Evolutionary conservation across 2,797 vertebrate species (phyloP), one percentile per base, ranked within the genome.

Genomic region (Phylloscopus collybita): DNA sequence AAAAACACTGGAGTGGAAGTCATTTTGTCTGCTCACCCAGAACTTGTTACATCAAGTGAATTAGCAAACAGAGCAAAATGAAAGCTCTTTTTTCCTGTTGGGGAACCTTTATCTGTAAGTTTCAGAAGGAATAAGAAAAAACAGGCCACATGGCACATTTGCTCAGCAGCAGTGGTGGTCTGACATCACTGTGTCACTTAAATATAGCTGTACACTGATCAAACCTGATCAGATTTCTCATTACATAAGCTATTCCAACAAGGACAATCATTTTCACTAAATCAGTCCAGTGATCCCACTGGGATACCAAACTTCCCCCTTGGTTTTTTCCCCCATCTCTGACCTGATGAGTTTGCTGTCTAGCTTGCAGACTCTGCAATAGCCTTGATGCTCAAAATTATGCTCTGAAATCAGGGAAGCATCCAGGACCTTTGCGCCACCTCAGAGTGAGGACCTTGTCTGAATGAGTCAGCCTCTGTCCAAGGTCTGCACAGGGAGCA

Each of bases 11-110:
- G 25, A 84, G 12, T 30, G 22, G 53, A 95, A 90, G 67, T 29
- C 1, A 40, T 92, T 94, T 61, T 91, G 66, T 34, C 79, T 78
- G n/a, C 32, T 89, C 72, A 93, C 72, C 86, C 79, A 79, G 65
- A 95, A 83, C 72, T 86, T 75, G 59, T 86, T 90, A 78, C 40
- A 47, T 45, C 79, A 90, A 81, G 29, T 53, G 32, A 89, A 94
- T 84, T 4, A 90, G 59, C 61, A 69, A 72, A 60, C 45, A 53
- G 8, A 88, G 72, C 11, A 83, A 94, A 91, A 83, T 50, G 44
- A 90, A 80, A 86, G 44, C 29, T 86, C 56, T 86, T 80, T 84
- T 45, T 42, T 89, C 45, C 57, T 86, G 22, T 21, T 69, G 54
- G 61, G 73, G 79, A 95, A 50, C 26, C 11, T 69, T 86, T 16